Percentiles rank a stretch among this genome's conserved stretches.
These are phyloP conservation scores for Anthopleura xanthogrammica DNA, from an alignment of 92 coral and sea anemone species.

Conservation along the genomic window DNA sequence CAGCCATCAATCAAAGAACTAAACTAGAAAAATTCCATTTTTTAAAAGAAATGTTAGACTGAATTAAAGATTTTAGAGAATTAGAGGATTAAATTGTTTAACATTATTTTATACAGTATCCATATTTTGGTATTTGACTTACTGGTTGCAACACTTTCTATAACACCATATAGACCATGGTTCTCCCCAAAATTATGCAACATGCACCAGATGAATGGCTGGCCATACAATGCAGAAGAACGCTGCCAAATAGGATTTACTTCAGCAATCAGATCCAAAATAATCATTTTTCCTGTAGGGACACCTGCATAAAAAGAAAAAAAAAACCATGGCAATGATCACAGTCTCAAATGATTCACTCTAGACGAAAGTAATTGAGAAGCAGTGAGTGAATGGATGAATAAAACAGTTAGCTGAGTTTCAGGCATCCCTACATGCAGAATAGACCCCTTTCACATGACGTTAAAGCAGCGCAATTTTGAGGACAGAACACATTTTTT, in stretches of 20 bases:
- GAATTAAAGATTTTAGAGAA: too few relatives aligned
- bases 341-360: too few relatives aligned
- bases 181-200: conserved; percentile 97
- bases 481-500: too few relatives aligned
- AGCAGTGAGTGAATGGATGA: neutral
- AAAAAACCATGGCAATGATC: neutral
- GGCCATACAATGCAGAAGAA: conserved; percentile 87
- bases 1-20: too few relatives aligned
- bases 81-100: too few relatives aligned
- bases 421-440: too few relatives aligned
- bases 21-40: too few relatives aligned
- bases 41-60: too few relatives aligned
- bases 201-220: conserved; percentile 99
- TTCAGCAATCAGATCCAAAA: conserved; percentile 86
- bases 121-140: neutral
- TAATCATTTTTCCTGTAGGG: conserved; percentile 89
- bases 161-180: conserved; percentile 72
- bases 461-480: too few relatives aligned
- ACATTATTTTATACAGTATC: too few relatives aligned
- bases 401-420: neutral
- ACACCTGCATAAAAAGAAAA: conserved; percentile 52
- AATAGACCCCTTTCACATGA: too few relatives aligned
- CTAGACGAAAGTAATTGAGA: too few relatives aligned
- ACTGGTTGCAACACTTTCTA: conserved; percentile 20
- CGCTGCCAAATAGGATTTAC: conserved; percentile 71